Evolutionary conservation across 2,113 vertebrate species (phyloP).

Genomic region (Pontoporia blainvillei): DNA sequence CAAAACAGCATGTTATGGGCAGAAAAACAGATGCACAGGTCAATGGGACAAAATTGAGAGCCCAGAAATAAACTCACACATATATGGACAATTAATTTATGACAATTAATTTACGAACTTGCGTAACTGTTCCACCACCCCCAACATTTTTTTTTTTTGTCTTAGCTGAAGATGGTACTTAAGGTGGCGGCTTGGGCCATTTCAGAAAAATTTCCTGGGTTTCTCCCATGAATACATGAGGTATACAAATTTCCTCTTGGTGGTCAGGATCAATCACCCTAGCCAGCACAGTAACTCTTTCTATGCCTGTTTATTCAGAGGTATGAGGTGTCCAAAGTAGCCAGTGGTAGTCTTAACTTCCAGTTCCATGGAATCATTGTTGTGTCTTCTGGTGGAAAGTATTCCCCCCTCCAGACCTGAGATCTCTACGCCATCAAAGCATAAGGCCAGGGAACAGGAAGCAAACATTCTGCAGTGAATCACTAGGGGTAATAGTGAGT

Average conservation of each 20-base stretch:
- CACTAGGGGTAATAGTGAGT: not conserved
- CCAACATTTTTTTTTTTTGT: not conserved
- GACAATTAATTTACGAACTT: not conserved
- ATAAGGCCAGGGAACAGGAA: not conserved
- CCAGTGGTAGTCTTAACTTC: not conserved
- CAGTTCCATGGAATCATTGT: not conserved
- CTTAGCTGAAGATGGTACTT: not conserved
- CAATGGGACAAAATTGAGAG: not conserved
- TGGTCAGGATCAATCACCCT: not conserved
- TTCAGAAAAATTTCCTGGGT: not conserved
- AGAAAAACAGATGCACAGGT: not conserved
- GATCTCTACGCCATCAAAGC: not conserved
- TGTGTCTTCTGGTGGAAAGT: not conserved
- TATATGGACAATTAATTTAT: not conserved
- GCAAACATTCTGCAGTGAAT: not conserved
- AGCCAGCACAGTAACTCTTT: not conserved
- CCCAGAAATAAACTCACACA: not conserved
- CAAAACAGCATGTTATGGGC: not conserved
- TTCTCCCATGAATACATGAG: not conserved
- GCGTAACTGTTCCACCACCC: not conserved
- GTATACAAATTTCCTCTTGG: not conserved
- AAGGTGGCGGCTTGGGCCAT: not conserved
- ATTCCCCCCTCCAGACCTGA: not conserved
- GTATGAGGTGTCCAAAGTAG: not conserved
- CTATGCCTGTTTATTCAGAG: not conserved